These are phyloP conservation scores for Apogon hyalosoma DNA, from an alignment of 2,797 vertebrate genomes.

Conservation along the genomic window DNA sequence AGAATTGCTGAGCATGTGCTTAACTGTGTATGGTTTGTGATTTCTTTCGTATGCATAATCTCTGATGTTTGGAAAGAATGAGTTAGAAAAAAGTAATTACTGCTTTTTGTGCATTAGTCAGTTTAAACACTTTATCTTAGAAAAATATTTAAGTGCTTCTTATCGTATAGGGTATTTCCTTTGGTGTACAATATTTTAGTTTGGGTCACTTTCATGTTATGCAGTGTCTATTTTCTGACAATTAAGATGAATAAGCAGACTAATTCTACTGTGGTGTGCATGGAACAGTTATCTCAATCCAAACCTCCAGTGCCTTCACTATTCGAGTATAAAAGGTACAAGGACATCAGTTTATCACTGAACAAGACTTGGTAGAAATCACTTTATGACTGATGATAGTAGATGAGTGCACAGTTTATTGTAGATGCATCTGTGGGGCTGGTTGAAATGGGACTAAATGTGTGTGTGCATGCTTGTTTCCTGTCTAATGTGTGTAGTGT, in stretches of 20 bases:
- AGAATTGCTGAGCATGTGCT: constrained; percentile 34
- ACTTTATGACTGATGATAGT: constrained; percentile 5
- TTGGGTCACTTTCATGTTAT: neutral
- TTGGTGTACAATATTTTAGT: constrained; percentile 26
- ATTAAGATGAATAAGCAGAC: neutral
- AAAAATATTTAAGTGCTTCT: constrained; percentile 26
- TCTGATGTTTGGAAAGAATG: constrained; percentile 20
- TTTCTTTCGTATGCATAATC: constrained; percentile 13
- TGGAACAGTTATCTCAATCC: constrained; percentile 36
- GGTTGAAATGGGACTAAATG: constrained; percentile 15
- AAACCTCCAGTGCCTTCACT: constrained; percentile 61
- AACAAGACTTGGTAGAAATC: constrained; percentile 15
- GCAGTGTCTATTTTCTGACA: neutral
- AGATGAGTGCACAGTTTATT: constrained; percentile 11
- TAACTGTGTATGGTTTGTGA: constrained; percentile 12
- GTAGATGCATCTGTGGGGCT: constrained; percentile 17
- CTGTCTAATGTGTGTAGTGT: constrained; percentile 4
- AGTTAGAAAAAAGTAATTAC: constrained; percentile 36
- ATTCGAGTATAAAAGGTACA: constrained; percentile 9
- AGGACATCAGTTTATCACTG: constrained; percentile 17
- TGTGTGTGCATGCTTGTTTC: constrained; percentile 20
- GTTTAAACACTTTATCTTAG: constrained; percentile 38
- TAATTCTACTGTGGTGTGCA: constrained; percentile 18
- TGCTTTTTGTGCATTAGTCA: constrained; percentile 22
- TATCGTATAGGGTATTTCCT: constrained; percentile 15